These are phyloP conservation scores for Dolichallabes microphthalmus DNA, from an alignment of 2,113 vertebrate genomes.

Conservation along the genomic window DNA sequence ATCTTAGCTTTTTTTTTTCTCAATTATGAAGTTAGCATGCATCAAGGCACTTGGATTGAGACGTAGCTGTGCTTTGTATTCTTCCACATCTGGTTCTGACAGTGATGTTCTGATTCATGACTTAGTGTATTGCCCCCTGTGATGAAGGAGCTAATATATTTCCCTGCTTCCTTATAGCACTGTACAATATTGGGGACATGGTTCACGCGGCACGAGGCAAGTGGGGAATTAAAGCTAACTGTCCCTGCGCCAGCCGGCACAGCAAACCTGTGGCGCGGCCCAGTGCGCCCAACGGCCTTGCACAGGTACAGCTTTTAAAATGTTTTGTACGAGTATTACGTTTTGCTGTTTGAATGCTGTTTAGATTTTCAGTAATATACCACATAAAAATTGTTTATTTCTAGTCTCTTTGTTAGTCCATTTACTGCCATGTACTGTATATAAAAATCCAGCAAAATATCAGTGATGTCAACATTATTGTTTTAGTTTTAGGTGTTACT, in stretches of 20 bases:
- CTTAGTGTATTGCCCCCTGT: not conserved
- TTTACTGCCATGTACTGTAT: too few species aligned
- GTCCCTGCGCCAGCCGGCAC: slow-evolving; percentile 92
- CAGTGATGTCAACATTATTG: not conserved
- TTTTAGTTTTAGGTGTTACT: not conserved
- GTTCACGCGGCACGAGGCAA: slow-evolving; percentile 95
- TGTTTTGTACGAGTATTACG: not conserved
- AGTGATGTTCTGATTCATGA: not conserved
- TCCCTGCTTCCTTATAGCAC: slow-evolving; percentile 72
- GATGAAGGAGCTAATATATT: not conserved
- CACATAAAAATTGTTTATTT: too few species aligned
- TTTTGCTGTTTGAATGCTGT: not conserved
- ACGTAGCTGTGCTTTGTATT: not conserved
- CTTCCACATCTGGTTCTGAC: not conserved
- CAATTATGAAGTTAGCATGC: not conserved
- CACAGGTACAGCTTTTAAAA: slow-evolving; percentile 78
- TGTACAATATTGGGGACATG: slow-evolving; percentile 98
- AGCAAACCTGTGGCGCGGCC: slow-evolving; percentile 87
- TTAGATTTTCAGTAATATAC: not conserved
- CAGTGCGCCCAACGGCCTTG: slow-evolving; percentile 91
- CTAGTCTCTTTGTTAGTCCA: too few species aligned
- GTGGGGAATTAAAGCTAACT: slow-evolving; percentile 99
- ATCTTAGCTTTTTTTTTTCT: not conserved
- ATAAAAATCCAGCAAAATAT: not conserved
- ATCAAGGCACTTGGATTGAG: not conserved